A percentile compares a stretch with the other conserved stretches of the same genome.
Conservation (phyloP, 2,797 vertebrate genomes). For the Apogon talboti region DNA sequence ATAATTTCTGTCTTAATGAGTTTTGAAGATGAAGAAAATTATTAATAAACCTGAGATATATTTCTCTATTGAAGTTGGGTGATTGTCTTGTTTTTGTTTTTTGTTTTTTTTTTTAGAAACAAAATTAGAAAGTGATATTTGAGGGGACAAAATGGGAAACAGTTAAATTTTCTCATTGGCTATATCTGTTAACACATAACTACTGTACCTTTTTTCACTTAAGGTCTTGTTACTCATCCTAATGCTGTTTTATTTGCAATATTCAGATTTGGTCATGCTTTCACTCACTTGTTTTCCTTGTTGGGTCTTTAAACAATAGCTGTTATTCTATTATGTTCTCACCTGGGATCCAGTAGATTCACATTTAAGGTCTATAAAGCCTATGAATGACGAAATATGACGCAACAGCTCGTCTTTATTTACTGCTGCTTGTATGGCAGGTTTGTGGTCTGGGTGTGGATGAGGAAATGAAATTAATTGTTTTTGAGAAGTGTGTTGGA, state of each 20-base stretch:
- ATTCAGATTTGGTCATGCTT: too few species aligned
- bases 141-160: too few species aligned
- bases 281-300: neutral
- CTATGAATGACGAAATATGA: neutral
- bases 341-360: neutral
- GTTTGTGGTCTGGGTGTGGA: rapidly evolving
- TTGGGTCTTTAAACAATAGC: neutral
- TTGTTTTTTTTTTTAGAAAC: too few species aligned
- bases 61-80: slow-evolving; percentile 68
- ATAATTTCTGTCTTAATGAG: slow-evolving; percentile 77
- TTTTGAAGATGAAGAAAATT: slow-evolving; percentile 77
- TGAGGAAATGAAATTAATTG: slow-evolving; percentile 7
- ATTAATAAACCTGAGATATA: slow-evolving; percentile 80
- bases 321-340: too few species aligned
- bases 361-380: neutral
- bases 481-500: neutral
- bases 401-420: neutral
- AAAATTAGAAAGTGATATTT: too few species aligned
- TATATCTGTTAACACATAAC: too few species aligned
- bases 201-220: too few species aligned
- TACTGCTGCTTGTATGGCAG: neutral
- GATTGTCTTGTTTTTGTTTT: slow-evolving; percentile 12
- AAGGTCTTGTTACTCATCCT: too few species aligned
- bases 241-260: too few species aligned
- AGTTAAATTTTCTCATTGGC: too few species aligned